A percentile compares a stretch with the other conserved stretches of the same genome.
Evolutionary conservation across 2,113 vertebrate species (phyloP).

Genomic region (Caranx melampygus): DNA sequence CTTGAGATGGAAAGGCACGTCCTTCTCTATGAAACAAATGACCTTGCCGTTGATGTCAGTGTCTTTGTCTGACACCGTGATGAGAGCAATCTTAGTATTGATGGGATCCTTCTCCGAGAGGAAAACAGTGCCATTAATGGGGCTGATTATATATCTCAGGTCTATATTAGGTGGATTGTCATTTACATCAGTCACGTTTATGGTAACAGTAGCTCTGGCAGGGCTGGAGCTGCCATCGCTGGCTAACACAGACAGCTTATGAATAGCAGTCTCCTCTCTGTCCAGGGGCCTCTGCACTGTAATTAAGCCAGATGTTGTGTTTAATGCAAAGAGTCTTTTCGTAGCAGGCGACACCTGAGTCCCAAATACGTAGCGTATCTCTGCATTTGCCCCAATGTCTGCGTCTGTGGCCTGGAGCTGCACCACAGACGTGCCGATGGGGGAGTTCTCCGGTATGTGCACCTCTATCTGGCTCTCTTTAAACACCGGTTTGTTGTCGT

Average conservation of each 20-base stretch:
- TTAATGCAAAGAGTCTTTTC: conserved; percentile 97
- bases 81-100: conserved; percentile 98
- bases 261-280: conserved; percentile 96
- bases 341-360: conserved; percentile 95
- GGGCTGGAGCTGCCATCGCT: conserved; percentile 98
- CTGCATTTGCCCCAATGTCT: conserved; percentile 96
- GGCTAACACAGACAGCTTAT: conserved; percentile 96
- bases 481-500: conserved; percentile 97
- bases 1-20: conserved; percentile 97
- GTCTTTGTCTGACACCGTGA: conserved; percentile 99
- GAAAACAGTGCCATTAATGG: conserved; percentile 98
- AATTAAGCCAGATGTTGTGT: conserved; percentile 94
- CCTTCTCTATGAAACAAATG: conserved; percentile 98
- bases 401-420: conserved; percentile 97
- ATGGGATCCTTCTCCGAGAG: conserved; percentile 98
- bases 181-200: conserved; percentile 99
- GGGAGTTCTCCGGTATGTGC: conserved; percentile 95
- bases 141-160: conserved; percentile 98
- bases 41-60: conserved; percentile 99
- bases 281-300: conserved; percentile 96
- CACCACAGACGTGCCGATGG: conserved; percentile 94
- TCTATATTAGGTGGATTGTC: conserved; percentile 99
- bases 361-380: conserved; percentile 96
- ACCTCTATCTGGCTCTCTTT: conserved; percentile 97
- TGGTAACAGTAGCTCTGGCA: conserved; percentile 93